Percentiles rank a stretch among this genome's conserved stretches.
These are phyloP conservation scores for Halictus quadricinctus DNA, from an alignment of 2,888 invertebrate species.

Conservation along the genomic window DNA sequence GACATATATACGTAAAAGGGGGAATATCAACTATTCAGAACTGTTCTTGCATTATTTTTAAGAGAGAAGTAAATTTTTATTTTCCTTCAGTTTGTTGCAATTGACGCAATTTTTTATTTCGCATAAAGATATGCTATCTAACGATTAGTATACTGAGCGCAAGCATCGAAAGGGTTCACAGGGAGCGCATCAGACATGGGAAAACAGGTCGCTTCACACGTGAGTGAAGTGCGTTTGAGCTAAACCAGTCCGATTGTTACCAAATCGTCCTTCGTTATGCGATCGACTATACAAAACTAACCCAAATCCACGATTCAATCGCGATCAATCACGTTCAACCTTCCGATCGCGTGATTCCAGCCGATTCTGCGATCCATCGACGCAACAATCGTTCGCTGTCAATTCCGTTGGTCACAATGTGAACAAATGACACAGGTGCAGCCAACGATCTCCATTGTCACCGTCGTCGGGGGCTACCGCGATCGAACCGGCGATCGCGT, in stretches of 20 bases:
- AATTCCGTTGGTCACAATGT: constrained; percentile 15
- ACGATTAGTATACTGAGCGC: too few relatives aligned
- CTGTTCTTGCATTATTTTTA: too few relatives aligned
- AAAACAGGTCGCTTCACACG: constrained; percentile 54
- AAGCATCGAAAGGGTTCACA: constrained; percentile 5
- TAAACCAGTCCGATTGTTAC: constrained; percentile 16
- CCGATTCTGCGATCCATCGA: constrained; percentile 10
- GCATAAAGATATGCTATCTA: too few relatives aligned
- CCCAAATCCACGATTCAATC: constrained; percentile 8
- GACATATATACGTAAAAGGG: too few relatives aligned
- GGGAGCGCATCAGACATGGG: constrained; percentile 25
- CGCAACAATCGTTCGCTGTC: constrained; percentile 39
- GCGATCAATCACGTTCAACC: neutral
- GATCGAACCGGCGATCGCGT: constrained; percentile 40
- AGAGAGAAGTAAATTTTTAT: too few relatives aligned
- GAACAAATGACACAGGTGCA: constrained; percentile 45
- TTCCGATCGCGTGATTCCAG: constrained; percentile 33
- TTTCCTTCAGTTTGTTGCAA: too few relatives aligned
- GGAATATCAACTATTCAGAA: too few relatives aligned
- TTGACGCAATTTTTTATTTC: too few relatives aligned
- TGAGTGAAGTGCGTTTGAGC: constrained; percentile 33
- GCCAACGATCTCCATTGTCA: constrained; percentile 26
- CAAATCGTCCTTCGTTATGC: constrained; percentile 33
- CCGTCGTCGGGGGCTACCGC: constrained; percentile 15
- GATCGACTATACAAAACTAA: constrained; percentile 7